Conservation (phyloP, 1,140 invertebrate species). For the Vollenhovia emeryi region DNA sequence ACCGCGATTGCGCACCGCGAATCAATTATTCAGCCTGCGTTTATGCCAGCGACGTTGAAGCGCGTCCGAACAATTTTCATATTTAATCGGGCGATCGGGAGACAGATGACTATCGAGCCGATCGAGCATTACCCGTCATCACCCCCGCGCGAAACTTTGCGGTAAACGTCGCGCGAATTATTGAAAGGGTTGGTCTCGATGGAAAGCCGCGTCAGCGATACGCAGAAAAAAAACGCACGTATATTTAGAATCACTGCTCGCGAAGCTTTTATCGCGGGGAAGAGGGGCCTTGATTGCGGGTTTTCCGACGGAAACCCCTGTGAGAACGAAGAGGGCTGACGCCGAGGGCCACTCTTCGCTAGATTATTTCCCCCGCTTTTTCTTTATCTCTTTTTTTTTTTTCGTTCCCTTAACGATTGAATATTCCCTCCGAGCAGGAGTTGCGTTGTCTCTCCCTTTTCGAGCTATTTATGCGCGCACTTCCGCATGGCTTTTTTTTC, state of each 20-base stretch:
- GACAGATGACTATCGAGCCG: not conserved
- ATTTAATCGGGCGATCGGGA: slow-evolving; percentile 39
- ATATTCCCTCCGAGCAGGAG: slow-evolving; percentile 6
- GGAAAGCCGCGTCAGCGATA: slow-evolving; percentile 34
- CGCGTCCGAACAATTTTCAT: slow-evolving; percentile 30
- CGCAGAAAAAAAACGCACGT: slow-evolving; percentile 17
- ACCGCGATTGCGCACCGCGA: slow-evolving; percentile 50
- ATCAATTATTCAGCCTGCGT: slow-evolving; percentile 58
- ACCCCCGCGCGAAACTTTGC: slow-evolving; percentile 43
- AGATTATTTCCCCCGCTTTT: not conserved
- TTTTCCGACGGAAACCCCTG: not conserved
- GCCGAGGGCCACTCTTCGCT: not conserved
- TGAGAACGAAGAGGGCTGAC: slow-evolving; percentile 58
- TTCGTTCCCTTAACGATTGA: not conserved
- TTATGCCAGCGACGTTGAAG: slow-evolving; percentile 40
- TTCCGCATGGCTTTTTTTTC: slow-evolving; percentile 41
- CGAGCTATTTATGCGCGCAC: slow-evolving; percentile 12
- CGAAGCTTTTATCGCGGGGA: not conserved
- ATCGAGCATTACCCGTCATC: slow-evolving; percentile 24
- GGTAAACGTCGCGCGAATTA: slow-evolving; percentile 48
- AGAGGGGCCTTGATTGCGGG: slow-evolving; percentile 39
- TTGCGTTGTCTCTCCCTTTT: not conserved
- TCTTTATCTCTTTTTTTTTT: not conserved
- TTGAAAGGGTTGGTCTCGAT: slow-evolving; percentile 35
- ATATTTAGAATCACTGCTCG: slow-evolving; percentile 41